Conservation (phyloP, 2,797 vertebrate species). For the Myotis planiceps region DNA sequence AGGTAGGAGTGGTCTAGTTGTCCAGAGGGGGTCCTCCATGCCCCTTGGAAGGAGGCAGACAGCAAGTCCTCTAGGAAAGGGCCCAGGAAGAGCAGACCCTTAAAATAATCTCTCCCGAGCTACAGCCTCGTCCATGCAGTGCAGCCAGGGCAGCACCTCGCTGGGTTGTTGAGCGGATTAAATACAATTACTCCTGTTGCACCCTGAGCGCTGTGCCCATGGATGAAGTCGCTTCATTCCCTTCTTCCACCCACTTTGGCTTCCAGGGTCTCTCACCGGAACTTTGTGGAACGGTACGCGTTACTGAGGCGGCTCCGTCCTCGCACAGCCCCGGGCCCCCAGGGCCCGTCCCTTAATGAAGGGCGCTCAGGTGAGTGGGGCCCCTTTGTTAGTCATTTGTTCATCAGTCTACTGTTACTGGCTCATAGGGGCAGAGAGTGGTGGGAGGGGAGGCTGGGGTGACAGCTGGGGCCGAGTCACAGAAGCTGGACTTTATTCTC, state of each 20-base stretch:
- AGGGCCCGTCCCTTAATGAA: conserved; percentile 20
- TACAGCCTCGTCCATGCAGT: background rate
- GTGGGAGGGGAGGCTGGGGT: background rate
- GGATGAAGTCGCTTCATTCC: background rate
- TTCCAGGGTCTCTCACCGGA: conserved; percentile 91
- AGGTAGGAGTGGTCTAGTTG: background rate
- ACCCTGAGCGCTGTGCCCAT: background rate
- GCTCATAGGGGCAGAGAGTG: background rate
- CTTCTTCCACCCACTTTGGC: conserved; percentile 44
- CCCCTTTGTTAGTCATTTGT: background rate
- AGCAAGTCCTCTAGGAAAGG: background rate
- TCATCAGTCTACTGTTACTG: background rate
- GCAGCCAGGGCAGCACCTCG: background rate
- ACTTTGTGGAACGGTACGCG: conserved; percentile 92
- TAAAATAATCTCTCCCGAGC: background rate
- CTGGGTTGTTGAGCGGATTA: background rate
- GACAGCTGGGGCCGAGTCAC: background rate
- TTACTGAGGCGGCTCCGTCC: conserved; percentile 84
- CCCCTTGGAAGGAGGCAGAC: background rate
- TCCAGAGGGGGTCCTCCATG: background rate
- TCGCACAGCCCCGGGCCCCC: background rate
- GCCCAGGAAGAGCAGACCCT: background rate
- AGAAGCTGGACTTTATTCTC: background rate
- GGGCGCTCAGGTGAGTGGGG: conserved; percentile 80
- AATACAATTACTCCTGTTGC: background rate